These are phyloP conservation scores for Melanostoma scalare DNA, from an alignment of 2,888 invertebrate species.

Conservation along the genomic window DNA sequence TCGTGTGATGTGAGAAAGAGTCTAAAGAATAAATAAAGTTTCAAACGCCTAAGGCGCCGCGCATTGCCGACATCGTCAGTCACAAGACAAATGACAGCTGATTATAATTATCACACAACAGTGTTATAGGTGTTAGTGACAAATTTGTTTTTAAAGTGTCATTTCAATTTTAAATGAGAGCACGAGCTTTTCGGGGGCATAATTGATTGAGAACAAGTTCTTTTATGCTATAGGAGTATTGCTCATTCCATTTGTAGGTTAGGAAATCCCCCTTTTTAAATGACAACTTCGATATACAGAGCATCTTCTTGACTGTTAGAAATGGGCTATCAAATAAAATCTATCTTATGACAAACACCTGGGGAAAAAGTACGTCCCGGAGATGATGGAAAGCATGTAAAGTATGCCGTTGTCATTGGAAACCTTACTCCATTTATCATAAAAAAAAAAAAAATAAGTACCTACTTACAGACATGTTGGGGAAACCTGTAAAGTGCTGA, in stretches of 20 bases:
- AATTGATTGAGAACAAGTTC: constrained; percentile 39
- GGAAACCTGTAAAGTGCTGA: constrained; percentile 48
- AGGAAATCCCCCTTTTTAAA: not conserved
- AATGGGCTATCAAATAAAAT: no score
- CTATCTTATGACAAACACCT: no score
- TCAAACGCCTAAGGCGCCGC: constrained; percentile 40
- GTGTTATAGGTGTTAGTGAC: constrained; percentile 39
- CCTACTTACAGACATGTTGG: not conserved
- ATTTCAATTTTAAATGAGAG: constrained; percentile 43
- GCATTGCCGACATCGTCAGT: constrained; percentile 13
- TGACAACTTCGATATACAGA: no score
- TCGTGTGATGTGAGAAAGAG: constrained; percentile 36
- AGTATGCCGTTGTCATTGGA: constrained; percentile 31
- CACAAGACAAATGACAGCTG: constrained; percentile 58
- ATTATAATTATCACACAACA: constrained; percentile 46
- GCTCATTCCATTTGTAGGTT: not conserved
- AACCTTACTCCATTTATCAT: constrained; percentile 29
- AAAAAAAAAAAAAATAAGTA: no score
- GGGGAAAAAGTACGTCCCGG: not conserved
- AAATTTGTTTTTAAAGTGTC: constrained; percentile 48
- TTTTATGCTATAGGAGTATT: not conserved
- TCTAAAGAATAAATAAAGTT: constrained; percentile 34
- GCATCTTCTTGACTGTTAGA: no score
- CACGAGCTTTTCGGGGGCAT: constrained; percentile 41
- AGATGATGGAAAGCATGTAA: constrained; percentile 54